phyloP scores from a whole-genome alignment of 2,797 vertebrate genomes.

The Podargus strigoides region DNA sequence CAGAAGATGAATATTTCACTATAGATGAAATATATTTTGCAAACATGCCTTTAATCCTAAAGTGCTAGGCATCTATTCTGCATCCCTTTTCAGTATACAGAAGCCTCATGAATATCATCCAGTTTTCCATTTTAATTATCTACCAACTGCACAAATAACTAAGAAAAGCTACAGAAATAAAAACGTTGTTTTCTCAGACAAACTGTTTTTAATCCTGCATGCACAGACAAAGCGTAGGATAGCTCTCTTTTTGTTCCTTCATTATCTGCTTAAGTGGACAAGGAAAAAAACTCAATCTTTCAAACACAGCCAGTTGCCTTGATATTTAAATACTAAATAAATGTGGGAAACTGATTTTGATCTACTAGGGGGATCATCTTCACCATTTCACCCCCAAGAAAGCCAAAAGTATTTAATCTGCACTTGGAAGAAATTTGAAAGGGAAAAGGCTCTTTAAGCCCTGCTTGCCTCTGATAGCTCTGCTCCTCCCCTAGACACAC shows the following conservation, averaged over 20 bases:
- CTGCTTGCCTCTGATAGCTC: conserved; percentile 46
- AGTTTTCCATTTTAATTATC: not conserved
- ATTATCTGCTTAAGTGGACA: not conserved
- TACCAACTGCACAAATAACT: not conserved
- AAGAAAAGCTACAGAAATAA: not conserved
- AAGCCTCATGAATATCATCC: not conserved
- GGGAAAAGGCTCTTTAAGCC: conserved; percentile 77
- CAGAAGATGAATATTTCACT: not conserved
- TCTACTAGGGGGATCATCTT: conserved; percentile 65
- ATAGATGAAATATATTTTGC: not conserved
- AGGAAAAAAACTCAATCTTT: not conserved
- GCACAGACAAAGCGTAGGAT: not conserved
- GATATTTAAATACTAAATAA: conserved; percentile 9
- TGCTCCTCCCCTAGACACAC: not conserved
- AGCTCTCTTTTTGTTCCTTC: not conserved
- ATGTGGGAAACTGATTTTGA: conserved; percentile 76
- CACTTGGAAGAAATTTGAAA: conserved; percentile 77
- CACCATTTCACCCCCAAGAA: not conserved
- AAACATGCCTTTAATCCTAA: not conserved
- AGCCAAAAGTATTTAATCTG: conserved; percentile 75
- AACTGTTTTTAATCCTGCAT: not conserved
- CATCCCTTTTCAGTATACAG: not conserved
- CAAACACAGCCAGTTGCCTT: not conserved
- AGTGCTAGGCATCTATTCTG: not conserved
- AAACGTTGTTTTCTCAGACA: not conserved